These are phyloP conservation scores for Seriola dumerili DNA, from an alignment of 2,113 vertebrate species.

Conservation along the genomic window DNA sequence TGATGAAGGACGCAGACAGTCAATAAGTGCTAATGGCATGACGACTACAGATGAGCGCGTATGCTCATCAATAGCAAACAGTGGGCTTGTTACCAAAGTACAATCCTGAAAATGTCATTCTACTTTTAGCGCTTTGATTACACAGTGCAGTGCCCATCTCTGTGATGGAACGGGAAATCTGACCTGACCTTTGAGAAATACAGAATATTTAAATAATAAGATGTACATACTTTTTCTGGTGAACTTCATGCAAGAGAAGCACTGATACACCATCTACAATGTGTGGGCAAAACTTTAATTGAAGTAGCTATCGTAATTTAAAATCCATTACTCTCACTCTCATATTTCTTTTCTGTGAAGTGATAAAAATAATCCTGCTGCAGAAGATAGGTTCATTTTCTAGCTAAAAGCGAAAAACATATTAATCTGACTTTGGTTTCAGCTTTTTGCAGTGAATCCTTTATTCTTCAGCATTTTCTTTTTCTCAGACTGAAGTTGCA, in stretches of 20 bases:
- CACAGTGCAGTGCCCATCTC: background rate
- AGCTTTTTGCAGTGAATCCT: background rate
- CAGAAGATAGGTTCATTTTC: constrained; percentile 6
- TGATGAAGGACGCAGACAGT: constrained; percentile 51
- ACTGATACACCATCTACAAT: constrained; percentile 9
- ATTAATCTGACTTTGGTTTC: constrained; percentile 10
- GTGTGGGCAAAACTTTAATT: constrained; percentile 31
- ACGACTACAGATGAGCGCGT: constrained; percentile 36
- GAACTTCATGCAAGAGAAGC: constrained; percentile 12
- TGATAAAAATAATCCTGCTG: constrained; percentile 23
- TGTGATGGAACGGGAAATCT: background rate
- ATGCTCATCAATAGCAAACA: constrained; percentile 37
- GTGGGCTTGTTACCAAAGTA: constrained; percentile 6
- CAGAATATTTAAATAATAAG: constrained; percentile 2
- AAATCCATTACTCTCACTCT: constrained; percentile 30
- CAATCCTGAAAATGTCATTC: constrained; percentile 37
- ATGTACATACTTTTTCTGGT: background rate
- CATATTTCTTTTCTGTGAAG: background rate
- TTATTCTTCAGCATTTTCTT: background rate
- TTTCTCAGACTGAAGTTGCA: constrained; percentile 11
- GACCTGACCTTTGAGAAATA: background rate
- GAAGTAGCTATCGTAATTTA: constrained; percentile 13
- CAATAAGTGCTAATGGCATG: constrained; percentile 47
- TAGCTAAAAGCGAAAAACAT: constrained; percentile 36
- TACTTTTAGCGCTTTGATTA: constrained; percentile 26